phyloP scores from a whole-genome alignment of 2,113 vertebrate species.

The Microcebus jonahi region DNA sequence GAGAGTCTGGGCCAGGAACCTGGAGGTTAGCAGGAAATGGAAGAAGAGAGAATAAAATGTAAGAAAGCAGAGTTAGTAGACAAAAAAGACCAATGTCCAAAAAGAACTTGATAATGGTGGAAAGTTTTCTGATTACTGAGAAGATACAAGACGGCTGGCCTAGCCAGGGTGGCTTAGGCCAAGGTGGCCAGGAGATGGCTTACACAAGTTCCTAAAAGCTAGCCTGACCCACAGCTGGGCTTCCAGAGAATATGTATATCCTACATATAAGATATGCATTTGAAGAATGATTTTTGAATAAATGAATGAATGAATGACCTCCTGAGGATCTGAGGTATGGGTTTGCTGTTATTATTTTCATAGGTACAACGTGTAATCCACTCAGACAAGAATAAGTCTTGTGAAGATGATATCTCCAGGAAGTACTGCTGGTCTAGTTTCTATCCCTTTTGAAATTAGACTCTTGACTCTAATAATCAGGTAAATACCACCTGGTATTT shows the following conservation, averaged over 20 bases:
- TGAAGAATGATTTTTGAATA: neutral
- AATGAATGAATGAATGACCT: neutral
- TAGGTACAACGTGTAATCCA: neutral
- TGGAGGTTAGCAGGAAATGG: neutral
- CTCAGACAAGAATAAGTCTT: neutral
- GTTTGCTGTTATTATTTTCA: neutral
- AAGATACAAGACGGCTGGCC: neutral
- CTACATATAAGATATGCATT: accelerated
- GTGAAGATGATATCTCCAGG: neutral
- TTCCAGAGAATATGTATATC: neutral
- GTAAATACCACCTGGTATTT: neutral
- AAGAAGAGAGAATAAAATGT: neutral
- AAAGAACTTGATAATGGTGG: neutral
- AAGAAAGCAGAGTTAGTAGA: neutral
- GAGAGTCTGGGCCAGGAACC: neutral
- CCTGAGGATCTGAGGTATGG: neutral
- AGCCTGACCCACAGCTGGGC: too few species aligned
- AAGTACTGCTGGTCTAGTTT: neutral
- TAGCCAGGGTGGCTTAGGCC: neutral
- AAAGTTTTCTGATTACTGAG: neutral
- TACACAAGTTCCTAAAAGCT: neutral
- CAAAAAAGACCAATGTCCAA: neutral
- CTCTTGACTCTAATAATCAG: neutral
- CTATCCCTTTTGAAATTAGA: neutral
- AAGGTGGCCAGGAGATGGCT: neutral